These are phyloP conservation scores for Glyphotaelius pellucidus DNA, from an alignment of 2,888 invertebrate genomes.

Conservation along the genomic window DNA sequence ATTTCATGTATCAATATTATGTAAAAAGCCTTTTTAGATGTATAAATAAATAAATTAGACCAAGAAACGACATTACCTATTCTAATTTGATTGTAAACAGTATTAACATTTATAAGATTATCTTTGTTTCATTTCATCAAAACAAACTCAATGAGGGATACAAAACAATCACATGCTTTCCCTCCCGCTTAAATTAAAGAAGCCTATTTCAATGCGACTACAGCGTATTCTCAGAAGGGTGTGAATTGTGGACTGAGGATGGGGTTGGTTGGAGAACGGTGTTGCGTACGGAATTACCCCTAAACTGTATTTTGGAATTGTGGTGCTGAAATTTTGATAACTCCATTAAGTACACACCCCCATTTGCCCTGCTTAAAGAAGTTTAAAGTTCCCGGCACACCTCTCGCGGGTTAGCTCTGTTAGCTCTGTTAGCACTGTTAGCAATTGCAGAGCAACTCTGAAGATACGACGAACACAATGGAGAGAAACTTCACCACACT, in stretches of 20 bases:
- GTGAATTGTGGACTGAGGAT: neutral
- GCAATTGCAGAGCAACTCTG: constrained; percentile 10
- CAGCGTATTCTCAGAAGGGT: neutral
- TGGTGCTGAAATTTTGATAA: constrained; percentile 49
- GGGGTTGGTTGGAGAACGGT: neutral
- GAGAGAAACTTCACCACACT: constrained; percentile 43
- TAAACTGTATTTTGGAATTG: constrained; percentile 35
- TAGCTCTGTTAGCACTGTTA: neutral
- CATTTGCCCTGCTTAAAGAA: constrained; percentile 23
- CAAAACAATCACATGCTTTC: neutral
- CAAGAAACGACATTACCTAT: neutral
- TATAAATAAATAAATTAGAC: neutral
- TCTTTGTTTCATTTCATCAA: neutral
- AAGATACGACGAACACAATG: constrained; percentile 22
- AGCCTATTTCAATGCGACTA: too few relatives aligned
- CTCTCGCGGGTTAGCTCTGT: constrained; percentile 7
- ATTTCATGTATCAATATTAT: too few relatives aligned
- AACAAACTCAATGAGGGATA: neutral
- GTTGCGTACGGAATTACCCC: constrained; percentile 32
- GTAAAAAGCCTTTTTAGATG: too few relatives aligned
- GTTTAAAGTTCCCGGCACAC: constrained; percentile 44
- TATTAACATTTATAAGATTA: neutral
- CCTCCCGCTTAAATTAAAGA: neutral
- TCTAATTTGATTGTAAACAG: neutral
- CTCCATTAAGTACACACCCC: constrained; percentile 41